These are phyloP conservation scores for Phaethon lepturus DNA, from an alignment of 2,113 vertebrate genomes.

Conservation along the genomic window DNA sequence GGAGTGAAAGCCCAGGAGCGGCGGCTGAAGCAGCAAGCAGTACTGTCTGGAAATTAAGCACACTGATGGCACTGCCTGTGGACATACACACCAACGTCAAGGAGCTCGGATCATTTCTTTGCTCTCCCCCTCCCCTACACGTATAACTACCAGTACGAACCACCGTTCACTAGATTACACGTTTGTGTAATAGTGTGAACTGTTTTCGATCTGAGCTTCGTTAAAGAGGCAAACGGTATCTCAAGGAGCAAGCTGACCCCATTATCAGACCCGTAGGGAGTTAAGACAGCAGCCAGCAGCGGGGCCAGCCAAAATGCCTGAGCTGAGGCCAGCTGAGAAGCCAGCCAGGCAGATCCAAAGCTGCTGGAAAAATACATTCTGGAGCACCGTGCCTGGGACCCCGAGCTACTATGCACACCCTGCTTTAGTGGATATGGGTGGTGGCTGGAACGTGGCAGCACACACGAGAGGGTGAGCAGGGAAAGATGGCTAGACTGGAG, in stretches of 20 bases:
- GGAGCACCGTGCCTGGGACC: slow-evolving; percentile 43
- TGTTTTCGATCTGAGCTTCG: not conserved
- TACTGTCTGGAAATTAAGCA: not conserved
- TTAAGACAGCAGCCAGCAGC: slow-evolving; percentile 54
- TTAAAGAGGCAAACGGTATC: slow-evolving; percentile 11
- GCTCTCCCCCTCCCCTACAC: not conserved
- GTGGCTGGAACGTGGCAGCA: not conserved
- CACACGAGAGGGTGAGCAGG: not conserved
- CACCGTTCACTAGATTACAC: not conserved
- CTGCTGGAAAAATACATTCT: slow-evolving; percentile 65
- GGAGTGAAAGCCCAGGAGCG: not conserved
- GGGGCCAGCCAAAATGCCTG: slow-evolving; percentile 64
- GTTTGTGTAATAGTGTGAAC: not conserved
- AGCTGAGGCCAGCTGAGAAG: slow-evolving; percentile 63
- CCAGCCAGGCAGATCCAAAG: slow-evolving; percentile 58
- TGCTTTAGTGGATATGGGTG: not conserved
- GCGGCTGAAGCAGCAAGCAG: not conserved
- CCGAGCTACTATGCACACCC: slow-evolving; percentile 12
- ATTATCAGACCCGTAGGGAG: slow-evolving; percentile 51
- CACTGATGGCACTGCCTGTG: not conserved
- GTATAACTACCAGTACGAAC: not conserved
- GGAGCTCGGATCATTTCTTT: not conserved
- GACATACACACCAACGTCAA: not conserved
- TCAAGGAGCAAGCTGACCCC: slow-evolving; percentile 57
- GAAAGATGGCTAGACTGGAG: not conserved